Conservation (phyloP, 2,113 vertebrate species). For the Vulpes ferrilata region DNA sequence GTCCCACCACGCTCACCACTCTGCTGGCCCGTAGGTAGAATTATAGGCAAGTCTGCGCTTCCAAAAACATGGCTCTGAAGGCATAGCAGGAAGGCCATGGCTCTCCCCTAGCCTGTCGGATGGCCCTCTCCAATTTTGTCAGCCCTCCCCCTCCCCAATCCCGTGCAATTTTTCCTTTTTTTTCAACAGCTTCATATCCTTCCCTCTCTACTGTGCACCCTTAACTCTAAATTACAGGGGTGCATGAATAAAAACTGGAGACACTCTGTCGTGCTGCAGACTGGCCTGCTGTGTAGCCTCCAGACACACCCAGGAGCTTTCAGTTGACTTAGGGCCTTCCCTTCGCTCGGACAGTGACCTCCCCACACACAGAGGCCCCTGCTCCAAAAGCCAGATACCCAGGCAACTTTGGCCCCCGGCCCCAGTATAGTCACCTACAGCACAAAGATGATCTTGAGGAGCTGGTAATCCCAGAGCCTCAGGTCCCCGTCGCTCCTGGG, state of each 20-base stretch:
- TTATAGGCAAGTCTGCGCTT: neutral
- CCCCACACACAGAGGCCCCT: neutral
- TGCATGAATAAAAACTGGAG: neutral
- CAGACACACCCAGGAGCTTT: neutral
- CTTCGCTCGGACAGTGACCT: neutral
- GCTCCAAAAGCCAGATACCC: neutral
- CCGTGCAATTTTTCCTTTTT: neutral
- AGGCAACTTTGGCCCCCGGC: neutral
- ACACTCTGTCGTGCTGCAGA: neutral
- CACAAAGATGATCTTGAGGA: slow-evolving; percentile 96
- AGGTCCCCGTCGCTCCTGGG: slow-evolving; percentile 87
- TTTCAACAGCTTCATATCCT: neutral
- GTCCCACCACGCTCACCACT: neutral
- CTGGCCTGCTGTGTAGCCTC: neutral
- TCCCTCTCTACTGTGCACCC: neutral
- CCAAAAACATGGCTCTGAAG: neutral
- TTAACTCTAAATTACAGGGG: neutral
- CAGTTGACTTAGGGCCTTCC: neutral
- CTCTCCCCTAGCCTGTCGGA: neutral
- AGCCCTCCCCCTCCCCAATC: neutral
- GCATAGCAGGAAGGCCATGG: neutral
- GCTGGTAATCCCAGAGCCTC: slow-evolving; percentile 93
- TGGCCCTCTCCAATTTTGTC: neutral
- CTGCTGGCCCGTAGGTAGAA: neutral
- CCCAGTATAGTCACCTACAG: slow-evolving; percentile 89